Evolutionary conservation across 2,797 vertebrate genomes (phyloP).

Genomic region (Chromobotia macracanthus): DNA sequence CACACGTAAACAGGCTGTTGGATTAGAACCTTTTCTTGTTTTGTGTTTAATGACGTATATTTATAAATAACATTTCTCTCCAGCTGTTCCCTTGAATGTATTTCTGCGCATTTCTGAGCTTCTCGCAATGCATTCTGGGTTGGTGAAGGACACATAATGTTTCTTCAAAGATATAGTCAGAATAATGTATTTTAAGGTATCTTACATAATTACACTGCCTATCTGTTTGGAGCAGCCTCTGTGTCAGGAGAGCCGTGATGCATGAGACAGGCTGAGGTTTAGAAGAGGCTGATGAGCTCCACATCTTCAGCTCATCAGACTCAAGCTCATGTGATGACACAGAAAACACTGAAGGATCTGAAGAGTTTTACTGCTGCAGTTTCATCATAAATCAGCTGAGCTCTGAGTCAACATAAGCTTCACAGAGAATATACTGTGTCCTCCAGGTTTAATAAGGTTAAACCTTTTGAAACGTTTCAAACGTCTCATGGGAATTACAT

Average conservation of each 20-base stretch:
- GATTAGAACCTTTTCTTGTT: no score
- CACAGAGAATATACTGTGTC: slow-evolving; percentile 10
- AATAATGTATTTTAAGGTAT: background rate
- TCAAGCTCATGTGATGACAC: background rate
- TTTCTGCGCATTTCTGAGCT: background rate
- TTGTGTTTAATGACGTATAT: no score
- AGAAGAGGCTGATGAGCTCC: slow-evolving; percentile 7
- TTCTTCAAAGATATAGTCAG: background rate
- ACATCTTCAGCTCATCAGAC: background rate
- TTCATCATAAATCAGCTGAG: slow-evolving; percentile 13
- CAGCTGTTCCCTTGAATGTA: background rate
- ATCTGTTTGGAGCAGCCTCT: background rate
- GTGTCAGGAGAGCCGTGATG: background rate
- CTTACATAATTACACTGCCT: background rate
- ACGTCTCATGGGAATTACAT: background rate
- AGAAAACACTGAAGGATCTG: slow-evolving; percentile 3
- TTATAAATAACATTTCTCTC: background rate
- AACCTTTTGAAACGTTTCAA: background rate
- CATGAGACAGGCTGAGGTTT: background rate
- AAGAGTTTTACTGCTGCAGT: background rate
- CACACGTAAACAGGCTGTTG: no score
- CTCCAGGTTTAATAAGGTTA: slow-evolving; percentile 12
- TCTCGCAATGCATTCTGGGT: background rate
- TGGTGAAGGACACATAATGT: background rate
- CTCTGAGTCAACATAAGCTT: slow-evolving; percentile 24